phyloP scores from a whole-genome alignment of 2,888 invertebrate species.

The Psylliodes chrysocephalus region DNA sequence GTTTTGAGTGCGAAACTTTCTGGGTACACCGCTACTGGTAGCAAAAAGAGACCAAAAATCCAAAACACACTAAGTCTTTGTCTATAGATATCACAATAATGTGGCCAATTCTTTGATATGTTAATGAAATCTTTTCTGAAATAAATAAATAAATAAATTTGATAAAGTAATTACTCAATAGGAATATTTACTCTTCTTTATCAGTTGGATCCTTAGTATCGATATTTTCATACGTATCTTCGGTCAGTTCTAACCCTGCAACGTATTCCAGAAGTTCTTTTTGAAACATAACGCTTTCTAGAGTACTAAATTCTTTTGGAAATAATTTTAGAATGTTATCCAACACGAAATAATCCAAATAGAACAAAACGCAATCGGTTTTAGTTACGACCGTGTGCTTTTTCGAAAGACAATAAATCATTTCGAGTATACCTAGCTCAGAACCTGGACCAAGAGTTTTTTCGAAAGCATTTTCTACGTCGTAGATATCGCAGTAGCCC shows the following conservation, averaged over 20 bases:
- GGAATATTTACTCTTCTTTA: conserved; percentile 5
- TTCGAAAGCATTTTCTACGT: conserved; percentile 21
- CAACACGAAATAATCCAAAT: conserved; percentile 61
- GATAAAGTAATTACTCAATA: background rate
- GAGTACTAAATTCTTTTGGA: conserved; percentile 33
- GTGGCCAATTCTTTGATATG: conserved; percentile 19
- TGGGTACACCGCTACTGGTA: conserved; percentile 54
- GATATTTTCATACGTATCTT: background rate
- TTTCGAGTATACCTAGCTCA: conserved; percentile 65
- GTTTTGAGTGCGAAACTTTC: conserved; percentile 50
- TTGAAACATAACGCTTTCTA: conserved; percentile 15
- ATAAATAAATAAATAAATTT: background rate
- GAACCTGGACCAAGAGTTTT: conserved; percentile 30
- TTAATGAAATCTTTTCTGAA: conserved; percentile 30
- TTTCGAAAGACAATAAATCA: conserved; percentile 67
- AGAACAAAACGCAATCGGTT: conserved; percentile 67
- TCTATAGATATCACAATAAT: conserved; percentile 32
- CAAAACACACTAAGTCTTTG: conserved; percentile 46
- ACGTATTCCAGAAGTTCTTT: conserved; percentile 5
- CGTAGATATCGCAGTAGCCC: conserved; percentile 34
- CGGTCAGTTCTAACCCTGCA: conserved; percentile 1
- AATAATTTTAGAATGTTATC: conserved; percentile 30
- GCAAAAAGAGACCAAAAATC: conserved; percentile 48
- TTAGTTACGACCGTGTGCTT: conserved; percentile 66
- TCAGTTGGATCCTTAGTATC: background rate